A percentile compares a stretch with the other conserved stretches of the same genome.
These are phyloP conservation scores for Himalopsyche anomala DNA, from an alignment of 2,888 invertebrate genomes.

Conservation along the genomic window DNA sequence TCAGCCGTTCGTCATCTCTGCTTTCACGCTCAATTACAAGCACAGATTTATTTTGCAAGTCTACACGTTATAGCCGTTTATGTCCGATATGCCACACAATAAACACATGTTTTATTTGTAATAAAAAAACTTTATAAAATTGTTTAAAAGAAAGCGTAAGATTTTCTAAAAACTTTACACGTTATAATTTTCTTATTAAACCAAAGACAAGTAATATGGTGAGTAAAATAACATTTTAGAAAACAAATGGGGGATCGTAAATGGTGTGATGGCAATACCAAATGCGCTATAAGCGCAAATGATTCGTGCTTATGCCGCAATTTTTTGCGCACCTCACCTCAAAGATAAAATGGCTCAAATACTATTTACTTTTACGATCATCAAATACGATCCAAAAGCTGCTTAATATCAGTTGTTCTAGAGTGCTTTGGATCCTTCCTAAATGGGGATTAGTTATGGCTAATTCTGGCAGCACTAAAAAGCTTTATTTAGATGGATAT, in stretches of 20 bases:
- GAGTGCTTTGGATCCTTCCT: background rate
- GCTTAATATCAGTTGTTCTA: constrained; percentile 24
- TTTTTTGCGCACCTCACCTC: constrained; percentile 4
- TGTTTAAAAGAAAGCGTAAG: too few species aligned
- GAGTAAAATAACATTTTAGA: background rate
- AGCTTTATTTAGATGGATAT: constrained; percentile 11
- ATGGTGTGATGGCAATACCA: background rate
- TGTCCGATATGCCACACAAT: too few species aligned
- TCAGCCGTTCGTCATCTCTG: too few species aligned
- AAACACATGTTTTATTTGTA: too few species aligned
- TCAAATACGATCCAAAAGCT: background rate
- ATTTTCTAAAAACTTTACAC: background rate
- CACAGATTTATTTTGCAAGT: too few species aligned
- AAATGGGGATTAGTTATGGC: background rate
- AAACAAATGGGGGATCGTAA: background rate
- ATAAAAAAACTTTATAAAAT: too few species aligned
- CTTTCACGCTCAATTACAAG: too few species aligned
- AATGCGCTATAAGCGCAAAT: constrained; percentile 3
- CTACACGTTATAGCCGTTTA: too few species aligned
- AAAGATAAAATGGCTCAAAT: background rate
- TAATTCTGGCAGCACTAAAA: background rate
- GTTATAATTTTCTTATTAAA: background rate
- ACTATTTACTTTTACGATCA: constrained; percentile 1
- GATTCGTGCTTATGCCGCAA: constrained; percentile 14
- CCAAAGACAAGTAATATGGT: background rate